Evolutionary conservation across 1,140 invertebrate species (phyloP).

Genomic region (Formica exsecta): DNA sequence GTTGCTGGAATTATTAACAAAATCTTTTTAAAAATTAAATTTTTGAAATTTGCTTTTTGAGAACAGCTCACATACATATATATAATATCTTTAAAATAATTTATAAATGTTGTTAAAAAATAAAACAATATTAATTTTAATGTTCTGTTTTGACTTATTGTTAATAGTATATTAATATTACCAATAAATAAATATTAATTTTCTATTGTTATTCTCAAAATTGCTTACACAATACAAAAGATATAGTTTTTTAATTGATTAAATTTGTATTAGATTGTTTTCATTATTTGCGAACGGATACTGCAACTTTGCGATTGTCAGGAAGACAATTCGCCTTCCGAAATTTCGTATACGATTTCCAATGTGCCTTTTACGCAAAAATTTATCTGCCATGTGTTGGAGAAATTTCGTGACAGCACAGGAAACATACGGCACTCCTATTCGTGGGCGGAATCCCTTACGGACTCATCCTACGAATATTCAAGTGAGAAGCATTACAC

Average conservation of each 20-base stretch:
- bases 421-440: slow-evolving; percentile 80
- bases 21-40: not conserved
- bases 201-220: not conserved
- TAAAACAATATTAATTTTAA: slow-evolving; percentile 72
- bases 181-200: not conserved
- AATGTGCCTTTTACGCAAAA: slow-evolving; percentile 84
- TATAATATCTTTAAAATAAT: not conserved
- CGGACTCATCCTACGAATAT: slow-evolving; percentile 79
- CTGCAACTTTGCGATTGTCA: slow-evolving; percentile 90
- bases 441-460: slow-evolving; percentile 83
- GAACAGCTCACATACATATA: not conserved
- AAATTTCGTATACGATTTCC: slow-evolving; percentile 81
- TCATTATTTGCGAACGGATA: slow-evolving; percentile 92
- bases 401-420: slow-evolving; percentile 76
- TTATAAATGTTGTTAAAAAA: not conserved
- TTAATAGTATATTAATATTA: not conserved
- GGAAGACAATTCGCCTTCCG: slow-evolving; percentile 84
- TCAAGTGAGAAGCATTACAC: slow-evolving; percentile 72
- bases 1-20: not conserved
- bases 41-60: not conserved
- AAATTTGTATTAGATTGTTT: slow-evolving; percentile 89
- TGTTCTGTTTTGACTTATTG: too few relatives aligned
- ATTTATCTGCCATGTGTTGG: slow-evolving; percentile 83
- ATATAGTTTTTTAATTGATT: not conserved
- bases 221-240: not conserved